Conservation (phyloP, 2,888 invertebrate species). For the Hyppa rectilinea region DNA sequence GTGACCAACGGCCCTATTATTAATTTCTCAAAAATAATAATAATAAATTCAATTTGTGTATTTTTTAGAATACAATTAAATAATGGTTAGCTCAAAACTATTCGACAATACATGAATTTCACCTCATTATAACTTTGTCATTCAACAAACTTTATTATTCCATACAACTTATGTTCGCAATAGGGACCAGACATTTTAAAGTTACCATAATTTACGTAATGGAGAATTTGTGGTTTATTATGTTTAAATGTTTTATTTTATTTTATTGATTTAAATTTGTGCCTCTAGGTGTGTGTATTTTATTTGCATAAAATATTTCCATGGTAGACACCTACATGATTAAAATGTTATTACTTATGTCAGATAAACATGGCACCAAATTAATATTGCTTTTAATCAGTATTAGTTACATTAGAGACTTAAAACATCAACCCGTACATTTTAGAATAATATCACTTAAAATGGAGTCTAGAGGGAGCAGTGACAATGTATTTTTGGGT, state of each 20-base stretch:
- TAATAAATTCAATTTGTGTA: no score
- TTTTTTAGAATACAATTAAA: no score
- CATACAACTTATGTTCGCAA: no score
- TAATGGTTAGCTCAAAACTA: no score
- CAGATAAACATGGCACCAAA: neutral
- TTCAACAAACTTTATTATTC: no score
- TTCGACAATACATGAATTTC: no score
- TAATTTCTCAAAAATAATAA: no score
- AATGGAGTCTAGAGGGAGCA: conserved; percentile 13
- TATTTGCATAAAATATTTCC: neutral
- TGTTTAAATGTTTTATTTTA: no score
- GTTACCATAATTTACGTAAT: neutral
- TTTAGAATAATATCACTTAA: neutral
- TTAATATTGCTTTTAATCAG: neutral
- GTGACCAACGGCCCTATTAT: no score
- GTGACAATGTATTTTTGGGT: neutral
- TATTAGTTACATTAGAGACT: neutral
- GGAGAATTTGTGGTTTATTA: neutral
- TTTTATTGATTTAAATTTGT: neutral
- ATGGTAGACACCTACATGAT: neutral
- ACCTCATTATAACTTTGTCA: no score
- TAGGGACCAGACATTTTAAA: no score
- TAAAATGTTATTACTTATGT: neutral
- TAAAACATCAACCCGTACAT: neutral
- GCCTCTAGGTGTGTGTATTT: neutral